Evolutionary conservation across 2,797 vertebrate genomes (phyloP).

Genomic region (Monodelphis domestica): DNA sequence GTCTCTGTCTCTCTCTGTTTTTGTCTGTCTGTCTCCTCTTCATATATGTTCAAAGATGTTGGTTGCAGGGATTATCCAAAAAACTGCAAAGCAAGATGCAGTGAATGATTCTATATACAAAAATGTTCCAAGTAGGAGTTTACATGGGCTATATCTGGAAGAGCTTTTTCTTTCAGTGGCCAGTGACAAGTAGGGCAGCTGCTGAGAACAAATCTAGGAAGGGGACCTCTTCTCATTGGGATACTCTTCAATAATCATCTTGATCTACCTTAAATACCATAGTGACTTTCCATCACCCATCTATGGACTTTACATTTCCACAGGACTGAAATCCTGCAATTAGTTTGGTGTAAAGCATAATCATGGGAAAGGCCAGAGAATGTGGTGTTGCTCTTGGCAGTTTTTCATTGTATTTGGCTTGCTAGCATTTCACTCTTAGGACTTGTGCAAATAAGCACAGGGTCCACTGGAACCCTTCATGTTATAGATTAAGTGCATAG

Average conservation of each 20-base stretch:
- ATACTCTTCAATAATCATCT: background rate
- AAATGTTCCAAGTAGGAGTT: background rate
- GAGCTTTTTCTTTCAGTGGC: background rate
- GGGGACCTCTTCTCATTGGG: slow-evolving; percentile 30
- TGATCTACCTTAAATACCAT: background rate
- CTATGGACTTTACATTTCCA: slow-evolving; percentile 44
- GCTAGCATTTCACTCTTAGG: slow-evolving; percentile 67
- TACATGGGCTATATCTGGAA: background rate
- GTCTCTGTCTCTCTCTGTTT: too few species aligned
- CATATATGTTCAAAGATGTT: background rate
- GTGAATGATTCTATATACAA: background rate
- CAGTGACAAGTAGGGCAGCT: background rate
- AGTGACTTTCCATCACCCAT: slow-evolving; percentile 2
- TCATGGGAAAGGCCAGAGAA: slow-evolving; percentile 62
- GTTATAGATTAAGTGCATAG: slow-evolving; percentile 75
- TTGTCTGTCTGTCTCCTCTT: too few species aligned
- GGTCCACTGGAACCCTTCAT: slow-evolving; percentile 72
- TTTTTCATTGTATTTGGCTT: slow-evolving; percentile 72
- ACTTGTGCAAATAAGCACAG: slow-evolving; percentile 76
- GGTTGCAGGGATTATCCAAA: background rate
- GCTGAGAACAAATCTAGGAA: slow-evolving; percentile 35
- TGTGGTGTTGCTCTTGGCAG: slow-evolving; percentile 79
- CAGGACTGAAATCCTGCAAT: slow-evolving; percentile 72
- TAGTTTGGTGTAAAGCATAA: slow-evolving; percentile 74
- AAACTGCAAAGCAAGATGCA: background rate